Evolutionary conservation across 2,797 vertebrate genomes (phyloP), one percentile per base, ranked within the genome.

Genomic region (Australoheros facetus): DNA sequence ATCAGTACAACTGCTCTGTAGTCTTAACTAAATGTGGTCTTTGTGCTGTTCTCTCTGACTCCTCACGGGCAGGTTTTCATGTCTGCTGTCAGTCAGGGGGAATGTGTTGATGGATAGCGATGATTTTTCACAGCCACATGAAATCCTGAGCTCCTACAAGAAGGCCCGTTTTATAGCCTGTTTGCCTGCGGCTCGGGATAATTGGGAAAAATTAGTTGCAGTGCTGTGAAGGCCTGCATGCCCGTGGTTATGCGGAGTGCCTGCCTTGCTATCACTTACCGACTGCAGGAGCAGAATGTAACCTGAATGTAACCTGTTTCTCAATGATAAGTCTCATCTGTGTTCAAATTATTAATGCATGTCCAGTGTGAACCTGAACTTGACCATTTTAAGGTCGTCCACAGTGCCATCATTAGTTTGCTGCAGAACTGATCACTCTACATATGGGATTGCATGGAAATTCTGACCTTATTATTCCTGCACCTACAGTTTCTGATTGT

Each of bases 151-250:
- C 89, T 70, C 71, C 69, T 58, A 45, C 34, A 59, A 1, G 48
- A 85, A 76, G 80, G 79, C 66, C 57, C 79, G 42, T 85, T 92
- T 84, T 84, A 82, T 85, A 74, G 78, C 37, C 1, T 56, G 83
- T 77, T 42, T 19, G 80, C 85, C 82, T 74, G 87, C 60, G 85
- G 86, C 82, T 84, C 53, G 4, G 79, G 81, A 66, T 91, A 90
- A 94, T 89, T 87, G 85, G 71, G 77, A 84, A 64, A 85, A 85
- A 88, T 92, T 87, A 89, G 88, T 89, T 73, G 72, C 75, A 77
- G 84, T 69, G 70, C 32, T 73, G 81, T 81, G 78, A 79, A 88
- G 83, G 76, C 83, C 70, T 19, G 57, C 76, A 53, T 73, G 78
- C 80, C 79, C 3, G 57, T 56, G 80, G 90, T 83, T 90, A 75